These are phyloP conservation scores for Callocephalon fimbriatum DNA, from an alignment of 2,113 vertebrate genomes.

Conservation along the genomic window DNA sequence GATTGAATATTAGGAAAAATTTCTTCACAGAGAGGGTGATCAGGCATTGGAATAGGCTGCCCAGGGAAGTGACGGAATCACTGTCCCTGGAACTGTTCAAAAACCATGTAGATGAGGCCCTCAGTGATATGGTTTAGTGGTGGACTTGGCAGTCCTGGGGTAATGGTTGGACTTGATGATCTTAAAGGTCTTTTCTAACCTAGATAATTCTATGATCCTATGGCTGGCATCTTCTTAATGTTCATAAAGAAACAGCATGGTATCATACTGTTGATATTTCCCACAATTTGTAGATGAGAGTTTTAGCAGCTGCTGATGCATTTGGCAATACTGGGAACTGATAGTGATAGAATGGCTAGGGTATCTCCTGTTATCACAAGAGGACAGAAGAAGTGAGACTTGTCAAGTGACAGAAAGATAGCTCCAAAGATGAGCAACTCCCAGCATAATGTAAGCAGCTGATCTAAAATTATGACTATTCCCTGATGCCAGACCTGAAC, in stretches of 20 bases:
- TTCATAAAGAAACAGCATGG: not conserved
- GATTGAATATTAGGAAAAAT: not conserved
- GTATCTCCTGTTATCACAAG: not conserved
- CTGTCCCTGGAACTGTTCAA: not conserved
- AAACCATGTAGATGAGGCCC: not conserved
- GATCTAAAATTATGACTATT: not conserved
- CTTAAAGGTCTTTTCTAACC: not conserved
- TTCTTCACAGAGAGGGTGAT: not conserved
- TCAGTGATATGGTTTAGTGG: not conserved
- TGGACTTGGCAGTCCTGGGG: not conserved
- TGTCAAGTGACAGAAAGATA: not conserved
- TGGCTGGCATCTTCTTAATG: not conserved
- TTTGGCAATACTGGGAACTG: not conserved
- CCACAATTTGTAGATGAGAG: not conserved
- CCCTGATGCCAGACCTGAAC: not conserved
- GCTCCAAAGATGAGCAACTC: not conserved
- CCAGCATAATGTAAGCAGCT: rapidly evolving
- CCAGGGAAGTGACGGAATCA: not conserved
- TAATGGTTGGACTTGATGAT: not conserved
- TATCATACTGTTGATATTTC: not conserved
- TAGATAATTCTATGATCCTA: not conserved
- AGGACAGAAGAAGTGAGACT: not conserved
- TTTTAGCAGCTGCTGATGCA: not conserved
- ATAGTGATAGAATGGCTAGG: not conserved
- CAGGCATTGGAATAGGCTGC: not conserved